These are phyloP conservation scores for Siniperca chuatsi DNA, from an alignment of 2,113 vertebrate species.

Conservation along the genomic window DNA sequence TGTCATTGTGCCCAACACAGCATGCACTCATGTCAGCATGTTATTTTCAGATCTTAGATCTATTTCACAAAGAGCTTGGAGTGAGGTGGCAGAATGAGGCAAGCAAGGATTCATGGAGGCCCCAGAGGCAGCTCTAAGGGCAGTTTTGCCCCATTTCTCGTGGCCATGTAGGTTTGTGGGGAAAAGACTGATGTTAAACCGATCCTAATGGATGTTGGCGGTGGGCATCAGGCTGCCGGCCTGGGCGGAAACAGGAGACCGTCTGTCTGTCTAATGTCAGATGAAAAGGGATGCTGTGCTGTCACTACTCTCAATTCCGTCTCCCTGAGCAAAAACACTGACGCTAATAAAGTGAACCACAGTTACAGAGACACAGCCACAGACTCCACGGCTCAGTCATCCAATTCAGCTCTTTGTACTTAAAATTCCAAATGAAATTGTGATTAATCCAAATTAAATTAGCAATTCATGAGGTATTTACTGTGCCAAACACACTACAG, in stretches of 20 bases:
- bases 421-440: slow-evolving; percentile 48
- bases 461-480: slow-evolving; percentile 66
- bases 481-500: slow-evolving; percentile 41
- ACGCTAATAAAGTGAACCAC: slow-evolving; percentile 61
- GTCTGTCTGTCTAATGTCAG: slow-evolving; percentile 58
- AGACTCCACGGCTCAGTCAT: slow-evolving; percentile 41
- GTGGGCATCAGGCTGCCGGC: slow-evolving; percentile 42
- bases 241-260: slow-evolving; percentile 53
- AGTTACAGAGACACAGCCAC: slow-evolving; percentile 16
- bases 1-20: not conserved
- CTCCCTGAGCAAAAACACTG: slow-evolving; percentile 51
- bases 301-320: slow-evolving; percentile 58
- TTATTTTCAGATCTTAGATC: slow-evolving; percentile 23
- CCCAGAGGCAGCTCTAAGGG: slow-evolving; percentile 50
- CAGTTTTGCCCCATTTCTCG: slow-evolving; percentile 61
- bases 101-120: slow-evolving; percentile 34
- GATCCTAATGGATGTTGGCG: slow-evolving; percentile 68
- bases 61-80: not conserved
- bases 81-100: slow-evolving; percentile 39
- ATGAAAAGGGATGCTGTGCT: slow-evolving; percentile 60
- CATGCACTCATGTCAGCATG: not conserved
- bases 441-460: slow-evolving; percentile 48
- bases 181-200: slow-evolving; percentile 55
- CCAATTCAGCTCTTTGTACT: slow-evolving; percentile 42
- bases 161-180: slow-evolving; percentile 59